Conservation (phyloP, 2,888 invertebrate genomes). For the Cerastis leucographa region DNA sequence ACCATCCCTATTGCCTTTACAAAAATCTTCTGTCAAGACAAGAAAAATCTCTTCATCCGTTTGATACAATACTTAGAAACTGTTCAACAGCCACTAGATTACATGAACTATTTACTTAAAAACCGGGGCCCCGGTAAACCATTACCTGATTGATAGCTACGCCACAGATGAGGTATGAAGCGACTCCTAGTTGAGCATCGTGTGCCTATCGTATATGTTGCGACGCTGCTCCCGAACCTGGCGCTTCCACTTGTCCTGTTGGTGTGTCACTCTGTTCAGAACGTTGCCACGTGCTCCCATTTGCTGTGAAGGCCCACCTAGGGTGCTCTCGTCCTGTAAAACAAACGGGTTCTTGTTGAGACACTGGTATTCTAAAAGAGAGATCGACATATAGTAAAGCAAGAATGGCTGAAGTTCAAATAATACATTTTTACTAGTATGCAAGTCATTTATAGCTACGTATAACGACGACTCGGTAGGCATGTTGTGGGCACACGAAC, state of each 20-base stretch:
- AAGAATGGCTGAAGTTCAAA: too few species aligned
- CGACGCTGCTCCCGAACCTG: conserved; percentile 98
- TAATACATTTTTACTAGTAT: too few species aligned
- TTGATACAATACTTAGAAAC: not conserved
- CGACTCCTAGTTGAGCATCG: conserved; percentile 96
- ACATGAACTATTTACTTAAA: not conserved
- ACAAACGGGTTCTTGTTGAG: not conserved
- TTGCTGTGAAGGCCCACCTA: conserved; percentile 93
- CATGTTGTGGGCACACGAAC: too few species aligned
- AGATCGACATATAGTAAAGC: not conserved
- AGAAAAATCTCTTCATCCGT: not conserved
- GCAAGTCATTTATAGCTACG: too few species aligned
- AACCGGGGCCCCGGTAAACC: conserved; percentile 24
- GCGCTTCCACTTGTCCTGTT: conserved; percentile 99
- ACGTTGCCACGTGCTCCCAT: conserved; percentile 95
- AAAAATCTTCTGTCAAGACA: not conserved
- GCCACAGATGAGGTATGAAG: conserved; percentile 40
- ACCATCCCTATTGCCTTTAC: not conserved
- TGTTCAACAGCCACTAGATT: not conserved
- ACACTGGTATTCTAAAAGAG: not conserved
- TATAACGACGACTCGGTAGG: too few species aligned
- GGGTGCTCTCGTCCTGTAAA: conserved; percentile 91
- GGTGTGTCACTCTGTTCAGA: conserved; percentile 98
- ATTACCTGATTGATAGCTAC: conserved; percentile 25
- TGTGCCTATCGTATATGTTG: conserved; percentile 99